phyloP scores from a whole-genome alignment of 2,113 vertebrate genomes.

The Tauraco erythrolophus region DNA sequence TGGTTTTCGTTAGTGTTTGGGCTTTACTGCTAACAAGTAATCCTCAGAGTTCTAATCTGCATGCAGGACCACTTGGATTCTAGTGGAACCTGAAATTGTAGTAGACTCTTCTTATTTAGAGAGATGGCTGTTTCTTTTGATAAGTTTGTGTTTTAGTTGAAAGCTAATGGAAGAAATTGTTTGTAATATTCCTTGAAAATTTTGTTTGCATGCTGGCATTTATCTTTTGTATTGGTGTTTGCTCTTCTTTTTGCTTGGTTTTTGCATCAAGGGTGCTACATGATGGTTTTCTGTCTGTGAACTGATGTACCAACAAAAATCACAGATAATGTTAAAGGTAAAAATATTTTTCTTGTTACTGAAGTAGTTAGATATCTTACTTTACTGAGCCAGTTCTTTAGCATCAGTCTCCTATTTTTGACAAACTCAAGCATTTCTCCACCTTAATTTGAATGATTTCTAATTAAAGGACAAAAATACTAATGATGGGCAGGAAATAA shows the following conservation, averaged over 20 bases:
- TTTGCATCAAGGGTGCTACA: not conserved
- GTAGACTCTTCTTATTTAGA: not conserved
- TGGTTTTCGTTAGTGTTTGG: not conserved
- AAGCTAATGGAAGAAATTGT: not conserved
- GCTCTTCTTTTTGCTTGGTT: not conserved
- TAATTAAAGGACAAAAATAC: not conserved
- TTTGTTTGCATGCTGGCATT: not conserved
- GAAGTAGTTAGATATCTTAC: not conserved
- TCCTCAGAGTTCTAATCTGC: not conserved
- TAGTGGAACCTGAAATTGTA: not conserved
- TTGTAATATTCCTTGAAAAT: not conserved
- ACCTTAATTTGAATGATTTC: not conserved
- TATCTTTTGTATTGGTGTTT: not conserved
- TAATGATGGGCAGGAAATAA: not conserved
- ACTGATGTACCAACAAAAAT: not conserved
- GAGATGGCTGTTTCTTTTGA: not conserved
- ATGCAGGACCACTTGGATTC: fast-evolving
- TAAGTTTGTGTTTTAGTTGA: not conserved
- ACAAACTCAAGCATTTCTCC: not conserved
- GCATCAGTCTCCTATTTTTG: not conserved
- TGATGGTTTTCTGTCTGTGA: not conserved
- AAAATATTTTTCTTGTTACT: not conserved
- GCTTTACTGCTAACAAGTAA: not conserved
- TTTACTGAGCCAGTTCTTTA: not conserved
- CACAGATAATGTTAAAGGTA: not conserved